These are phyloP conservation scores for Vanessa atalanta DNA, from an alignment of 1,140 invertebrate species.

Conservation along the genomic window DNA sequence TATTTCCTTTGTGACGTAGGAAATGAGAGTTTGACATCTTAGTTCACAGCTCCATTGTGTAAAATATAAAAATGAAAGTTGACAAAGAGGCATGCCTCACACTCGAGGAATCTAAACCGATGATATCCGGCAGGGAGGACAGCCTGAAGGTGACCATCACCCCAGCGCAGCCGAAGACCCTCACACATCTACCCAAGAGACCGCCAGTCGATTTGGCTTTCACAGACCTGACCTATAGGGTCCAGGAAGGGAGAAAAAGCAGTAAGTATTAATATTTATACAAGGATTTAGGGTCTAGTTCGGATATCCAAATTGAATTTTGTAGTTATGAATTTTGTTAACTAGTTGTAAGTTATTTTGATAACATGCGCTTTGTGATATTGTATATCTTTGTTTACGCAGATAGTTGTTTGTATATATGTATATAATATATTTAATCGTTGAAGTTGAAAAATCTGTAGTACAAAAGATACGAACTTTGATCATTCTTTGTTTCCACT, in stretches of 20 bases:
- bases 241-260: slow-evolving; percentile 89
- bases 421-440: too few relatives aligned
- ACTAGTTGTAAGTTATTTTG: too few relatives aligned
- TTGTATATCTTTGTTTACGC: too few relatives aligned
- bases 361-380: too few relatives aligned
- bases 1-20: slow-evolving; percentile 67
- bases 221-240: slow-evolving; percentile 90
- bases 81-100: slow-evolving; percentile 61
- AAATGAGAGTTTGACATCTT: slow-evolving; percentile 51
- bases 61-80: slow-evolving; percentile 62
- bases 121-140: slow-evolving; percentile 79
- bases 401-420: too few relatives aligned
- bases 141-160: slow-evolving; percentile 84
- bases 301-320: too few relatives aligned
- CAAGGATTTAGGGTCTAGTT: too few relatives aligned
- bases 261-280: slow-evolving; percentile 83
- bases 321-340: too few relatives aligned
- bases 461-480: neutral
- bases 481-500: neutral
- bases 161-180: slow-evolving; percentile 86
- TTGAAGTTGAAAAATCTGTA: neutral
- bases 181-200: slow-evolving; percentile 91
- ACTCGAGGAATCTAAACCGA: slow-evolving; percentile 66
- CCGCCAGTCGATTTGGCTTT: slow-evolving; percentile 94
- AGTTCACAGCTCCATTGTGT: slow-evolving; percentile 48